Evolutionary conservation across 2,113 vertebrate genomes (phyloP).

Genomic region (Cyprinodon brontotheroides): DNA sequence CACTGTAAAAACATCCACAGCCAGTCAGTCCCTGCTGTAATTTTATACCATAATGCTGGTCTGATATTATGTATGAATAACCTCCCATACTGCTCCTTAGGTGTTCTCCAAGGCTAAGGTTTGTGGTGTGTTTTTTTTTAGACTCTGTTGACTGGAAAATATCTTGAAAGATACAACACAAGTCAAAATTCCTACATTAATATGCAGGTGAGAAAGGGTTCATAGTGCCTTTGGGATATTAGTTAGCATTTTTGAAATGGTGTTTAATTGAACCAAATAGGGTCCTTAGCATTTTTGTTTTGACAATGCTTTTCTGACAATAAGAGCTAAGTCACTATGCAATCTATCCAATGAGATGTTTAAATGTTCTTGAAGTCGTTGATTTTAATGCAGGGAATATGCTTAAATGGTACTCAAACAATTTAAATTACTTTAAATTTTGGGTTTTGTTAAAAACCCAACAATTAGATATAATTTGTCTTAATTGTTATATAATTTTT

Average conservation of each 20-base stretch:
- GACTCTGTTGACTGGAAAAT: slow-evolving; percentile 2
- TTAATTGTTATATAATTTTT: neutral
- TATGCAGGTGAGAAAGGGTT: neutral
- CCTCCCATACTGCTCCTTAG: slow-evolving; percentile 32
- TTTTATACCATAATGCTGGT: slow-evolving; percentile 40
- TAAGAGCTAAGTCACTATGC: too few species aligned
- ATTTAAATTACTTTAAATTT: neutral
- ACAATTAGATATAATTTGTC: too few species aligned
- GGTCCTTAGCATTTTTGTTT: too few species aligned
- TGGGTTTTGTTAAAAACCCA: too few species aligned
- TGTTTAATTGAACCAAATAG: neutral
- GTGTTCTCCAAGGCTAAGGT: slow-evolving; percentile 24
- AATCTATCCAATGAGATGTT: too few species aligned
- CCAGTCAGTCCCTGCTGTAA: slow-evolving; percentile 39
- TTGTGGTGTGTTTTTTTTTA: slow-evolving; percentile 14
- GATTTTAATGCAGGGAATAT: too few species aligned
- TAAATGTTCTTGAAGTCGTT: too few species aligned
- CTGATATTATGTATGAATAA: slow-evolving; percentile 54
- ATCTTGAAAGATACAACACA: neutral
- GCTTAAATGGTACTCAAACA: neutral
- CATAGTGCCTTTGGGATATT: neutral
- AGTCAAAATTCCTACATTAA: neutral
- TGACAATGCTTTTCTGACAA: too few species aligned
- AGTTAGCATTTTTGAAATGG: neutral
- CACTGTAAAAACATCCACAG: slow-evolving; percentile 46